Base-by-base conservation (phyloP, 2,888 invertebrate genomes). In the Slavum lentiscoides region DNA sequence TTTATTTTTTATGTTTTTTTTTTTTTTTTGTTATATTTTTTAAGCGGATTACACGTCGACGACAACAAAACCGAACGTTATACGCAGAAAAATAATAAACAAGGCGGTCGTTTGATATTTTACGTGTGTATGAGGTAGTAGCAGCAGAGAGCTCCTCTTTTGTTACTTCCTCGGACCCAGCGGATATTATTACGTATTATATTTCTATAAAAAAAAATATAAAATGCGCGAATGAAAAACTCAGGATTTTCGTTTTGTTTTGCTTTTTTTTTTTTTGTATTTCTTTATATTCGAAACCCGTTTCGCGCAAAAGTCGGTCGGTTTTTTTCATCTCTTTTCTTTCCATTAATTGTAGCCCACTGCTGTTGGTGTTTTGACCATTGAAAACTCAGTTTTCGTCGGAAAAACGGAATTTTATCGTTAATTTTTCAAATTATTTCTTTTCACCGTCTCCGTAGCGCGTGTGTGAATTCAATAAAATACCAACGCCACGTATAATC, bases 41-140 rank as follows among this genome's bases (percentile, higher is more conserved):
- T 7, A 13, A 55, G 55, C 69, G 69, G 30, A 70, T 70, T 70
- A 70, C 69, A 37, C n/a, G 69, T 30, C 55, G n/a, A 53, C 53
- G 53, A 49, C 49, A 49, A 49, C 49, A 15, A 13, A 49, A 11
- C 49, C 23, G 13, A 49, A 69, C 53, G 68, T 69, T 53, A 53
- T 30, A 11, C 30, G 19, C 68, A 53, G 23, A 53, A 19, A 69
- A 53, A 53, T 39, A 66, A 39, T 66, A 39, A 66, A 39, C 66
- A n/a, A 66, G 39, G 39, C 39, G 39, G 39, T 13, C 49, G 49
- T 49, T 49, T 15, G 49, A 49, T 49, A 15, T 49, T 49, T 49
- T 15, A 30, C 30, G 49, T 15, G 3, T 13, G 15, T 13, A 13
- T 9, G 13, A 1, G 8, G 2, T 1, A 13, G 11, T 11, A 11